Evolutionary conservation across 2,888 invertebrate species (phyloP), one percentile per base, ranked within the genome.

Genomic region (Drosophila paramelanica): DNA sequence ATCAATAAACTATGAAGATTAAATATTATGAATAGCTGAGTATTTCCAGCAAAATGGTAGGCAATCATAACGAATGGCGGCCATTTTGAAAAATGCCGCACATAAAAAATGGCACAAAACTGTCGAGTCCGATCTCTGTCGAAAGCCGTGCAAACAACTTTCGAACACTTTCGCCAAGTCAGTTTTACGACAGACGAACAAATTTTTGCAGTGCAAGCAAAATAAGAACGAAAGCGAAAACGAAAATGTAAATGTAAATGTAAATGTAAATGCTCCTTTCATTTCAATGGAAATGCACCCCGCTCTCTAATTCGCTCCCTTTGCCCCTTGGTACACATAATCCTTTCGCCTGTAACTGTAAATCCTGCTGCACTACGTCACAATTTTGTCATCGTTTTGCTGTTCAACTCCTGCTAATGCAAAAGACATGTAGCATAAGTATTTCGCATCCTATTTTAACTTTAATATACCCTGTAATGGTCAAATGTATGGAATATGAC

Each of bases 161-260:
- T 57, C 55, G n/a, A 58, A 8, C 67, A 72, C 72, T 73, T 73
- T 67, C 47, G 20, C 41, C 65, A 65, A 33, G 49, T 64, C 69
- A 52, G 73, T 75, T 75, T 79, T 72, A 75, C 77, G 83, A 55
- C 71, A 52, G 55, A 6, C 50, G 33, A 52, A 52, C 56, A 58
- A 52, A 3, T 51, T 36, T 57, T 52, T 43, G 23, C 51, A 58
- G 47, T 45, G 59, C 38, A 74, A 58, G 47, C 49, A 51, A 67
- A 72, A 50, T 61, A 53, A 50, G 31, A 10, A 3, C 14, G 10
- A 61, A 69, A 77, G 60, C 45, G 58, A 71, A 58, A 66, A 36
- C 53, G 33, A 20, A 53, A 50, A 33, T 33, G 33, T 33, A 33
- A 36, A 36, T 36, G 36, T 36, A 36, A 55, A 36, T 36, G 36